These are phyloP conservation scores for Tringa solitaria DNA, from an alignment of 2,113 vertebrate species.

Conservation along the genomic window DNA sequence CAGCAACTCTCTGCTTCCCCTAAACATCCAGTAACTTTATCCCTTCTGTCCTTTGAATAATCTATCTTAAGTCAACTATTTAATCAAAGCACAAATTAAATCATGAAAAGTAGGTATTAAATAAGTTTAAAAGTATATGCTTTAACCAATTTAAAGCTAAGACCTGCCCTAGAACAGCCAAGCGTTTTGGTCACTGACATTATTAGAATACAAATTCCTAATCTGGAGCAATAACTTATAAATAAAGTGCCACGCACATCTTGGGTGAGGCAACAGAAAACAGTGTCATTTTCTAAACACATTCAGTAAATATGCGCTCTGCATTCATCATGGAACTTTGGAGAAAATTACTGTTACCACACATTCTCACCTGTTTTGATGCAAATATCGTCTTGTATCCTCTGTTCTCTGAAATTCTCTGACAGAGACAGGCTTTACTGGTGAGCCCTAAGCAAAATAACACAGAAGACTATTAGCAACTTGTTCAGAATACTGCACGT, in stretches of 20 bases:
- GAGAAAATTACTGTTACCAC: background rate
- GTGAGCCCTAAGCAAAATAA: constrained; percentile 77
- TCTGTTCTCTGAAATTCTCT: constrained; percentile 80
- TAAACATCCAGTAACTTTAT: background rate
- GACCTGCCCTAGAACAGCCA: background rate
- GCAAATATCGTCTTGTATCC: constrained; percentile 74
- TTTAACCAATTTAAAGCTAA: background rate
- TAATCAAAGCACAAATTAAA: background rate
- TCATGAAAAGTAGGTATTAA: background rate
- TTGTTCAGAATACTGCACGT: background rate
- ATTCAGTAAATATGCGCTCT: background rate
- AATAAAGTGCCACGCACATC: background rate
- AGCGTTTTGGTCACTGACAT: background rate
- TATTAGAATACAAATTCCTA: background rate
- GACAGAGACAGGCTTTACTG: constrained; percentile 68
- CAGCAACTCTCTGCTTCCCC: background rate
- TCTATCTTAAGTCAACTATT: background rate
- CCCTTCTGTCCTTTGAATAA: background rate
- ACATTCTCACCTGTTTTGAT: constrained; percentile 79
- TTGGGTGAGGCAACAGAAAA: background rate
- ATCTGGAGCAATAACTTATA: background rate
- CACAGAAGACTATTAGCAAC: background rate
- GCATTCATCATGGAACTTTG: background rate
- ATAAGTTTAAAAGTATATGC: background rate
- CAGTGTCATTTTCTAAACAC: background rate